Evolutionary conservation across 2,797 vertebrate species (phyloP).

Genomic region (Morelia viridis): DNA sequence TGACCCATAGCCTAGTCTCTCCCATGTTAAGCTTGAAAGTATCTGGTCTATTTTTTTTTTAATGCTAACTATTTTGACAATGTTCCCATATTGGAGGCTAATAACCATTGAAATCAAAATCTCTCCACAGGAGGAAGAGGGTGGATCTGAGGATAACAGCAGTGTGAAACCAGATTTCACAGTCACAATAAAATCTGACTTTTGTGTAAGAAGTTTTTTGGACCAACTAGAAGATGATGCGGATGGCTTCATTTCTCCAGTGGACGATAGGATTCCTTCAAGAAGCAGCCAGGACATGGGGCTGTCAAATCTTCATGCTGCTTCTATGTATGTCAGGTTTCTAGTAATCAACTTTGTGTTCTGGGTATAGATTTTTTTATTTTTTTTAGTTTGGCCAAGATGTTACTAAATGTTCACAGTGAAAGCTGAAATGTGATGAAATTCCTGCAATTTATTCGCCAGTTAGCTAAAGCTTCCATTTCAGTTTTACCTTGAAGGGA

Average conservation of each 20-base stretch:
- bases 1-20: not conserved
- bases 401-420: not conserved
- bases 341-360: not conserved
- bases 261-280: slow-evolving; percentile 88
- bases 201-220: slow-evolving; percentile 83
- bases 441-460: not conserved
- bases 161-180: slow-evolving; percentile 79
- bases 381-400: not conserved
- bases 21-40: not conserved
- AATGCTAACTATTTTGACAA: slow-evolving; percentile 9
- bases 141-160: slow-evolving; percentile 88
- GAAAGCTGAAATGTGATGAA: not conserved
- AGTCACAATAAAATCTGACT: slow-evolving; percentile 79
- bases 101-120: slow-evolving; percentile 41
- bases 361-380: not conserved
- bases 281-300: slow-evolving; percentile 86
- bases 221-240: slow-evolving; percentile 89
- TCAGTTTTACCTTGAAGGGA: not conserved
- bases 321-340: slow-evolving; percentile 82
- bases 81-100: slow-evolving; percentile 31
- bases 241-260: slow-evolving; percentile 92
- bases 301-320: slow-evolving; percentile 93
- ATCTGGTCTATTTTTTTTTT: slow-evolving; percentile 27
- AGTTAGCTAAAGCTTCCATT: not conserved
- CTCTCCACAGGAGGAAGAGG: slow-evolving; percentile 86